A percentile compares a stretch with the other conserved stretches of the same genome.
phyloP scores from a whole-genome alignment of 1,140 invertebrate species.

The Epicauta chinensis region DNA sequence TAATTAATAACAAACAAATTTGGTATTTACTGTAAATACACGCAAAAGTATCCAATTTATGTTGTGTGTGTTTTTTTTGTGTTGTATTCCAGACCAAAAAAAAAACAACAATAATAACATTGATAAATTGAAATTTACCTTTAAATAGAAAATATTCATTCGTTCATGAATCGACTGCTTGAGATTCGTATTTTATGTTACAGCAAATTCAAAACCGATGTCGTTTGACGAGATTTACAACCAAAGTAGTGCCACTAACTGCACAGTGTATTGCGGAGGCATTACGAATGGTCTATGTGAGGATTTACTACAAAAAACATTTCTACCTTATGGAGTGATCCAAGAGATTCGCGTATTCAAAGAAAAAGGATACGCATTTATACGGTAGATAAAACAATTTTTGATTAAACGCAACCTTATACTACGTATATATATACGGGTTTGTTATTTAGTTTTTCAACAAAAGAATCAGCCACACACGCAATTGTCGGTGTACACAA shows the following conservation, averaged over 20 bases:
- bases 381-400: constrained; percentile 50
- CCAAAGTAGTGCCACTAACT: constrained; percentile 97
- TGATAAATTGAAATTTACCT: no score
- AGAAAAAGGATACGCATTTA: constrained; percentile 98
- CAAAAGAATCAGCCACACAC: constrained; percentile 93
- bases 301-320: constrained; percentile 93
- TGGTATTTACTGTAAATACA: no score
- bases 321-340: constrained; percentile 89
- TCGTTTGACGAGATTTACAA: constrained; percentile 82
- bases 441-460: constrained; percentile 74
- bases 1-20: no score
- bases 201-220: constrained; percentile 47
- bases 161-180: no score
- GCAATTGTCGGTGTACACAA: constrained; percentile 97
- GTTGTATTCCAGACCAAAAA: no score
- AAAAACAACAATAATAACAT: no score
- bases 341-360: constrained; percentile 98
- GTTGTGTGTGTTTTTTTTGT: no score
- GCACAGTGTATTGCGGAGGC: constrained; percentile 97
- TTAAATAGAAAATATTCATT: no score
- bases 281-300: constrained; percentile 90
- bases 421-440: no score
- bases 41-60: no score
- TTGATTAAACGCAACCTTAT: no score
- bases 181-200: constrained; percentile 17